phyloP scores from a whole-genome alignment of 2,113 vertebrate species.

The Boulengeromyrus knoepffleri region DNA sequence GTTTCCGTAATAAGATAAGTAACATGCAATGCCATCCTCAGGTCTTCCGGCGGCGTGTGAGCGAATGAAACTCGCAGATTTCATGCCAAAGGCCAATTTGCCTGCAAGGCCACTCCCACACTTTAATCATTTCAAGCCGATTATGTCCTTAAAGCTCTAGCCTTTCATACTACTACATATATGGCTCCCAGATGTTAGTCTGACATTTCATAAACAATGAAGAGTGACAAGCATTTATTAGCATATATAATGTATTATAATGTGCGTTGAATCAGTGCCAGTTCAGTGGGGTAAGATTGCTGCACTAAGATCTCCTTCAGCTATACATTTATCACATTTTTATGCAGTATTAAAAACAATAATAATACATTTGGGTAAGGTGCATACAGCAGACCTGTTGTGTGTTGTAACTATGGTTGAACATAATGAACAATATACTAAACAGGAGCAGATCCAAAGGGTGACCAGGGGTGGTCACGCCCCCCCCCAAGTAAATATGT shows the following conservation, averaged over 20 bases:
- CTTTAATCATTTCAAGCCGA: background rate
- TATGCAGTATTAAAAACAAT: background rate
- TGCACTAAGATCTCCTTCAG: background rate
- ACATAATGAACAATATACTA: background rate
- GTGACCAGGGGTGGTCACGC: background rate
- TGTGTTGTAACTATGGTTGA: background rate
- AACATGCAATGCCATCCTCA: background rate
- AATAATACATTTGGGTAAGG: background rate
- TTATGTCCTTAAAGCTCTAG: background rate
- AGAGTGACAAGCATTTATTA: background rate
- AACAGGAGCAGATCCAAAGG: background rate
- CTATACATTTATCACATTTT: background rate
- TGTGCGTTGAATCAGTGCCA: background rate
- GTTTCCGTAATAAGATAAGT: background rate
- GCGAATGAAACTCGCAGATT: background rate
- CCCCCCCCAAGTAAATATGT: background rate
- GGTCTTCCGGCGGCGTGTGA: background rate
- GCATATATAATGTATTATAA: background rate
- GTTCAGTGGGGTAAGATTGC: background rate
- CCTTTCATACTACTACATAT: background rate
- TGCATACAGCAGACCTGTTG: background rate
- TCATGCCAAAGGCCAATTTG: background rate
- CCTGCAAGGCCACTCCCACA: background rate
- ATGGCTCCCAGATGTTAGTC: background rate
- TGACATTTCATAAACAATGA: background rate